Base-by-base conservation (phyloP, 1,140 invertebrate genomes). In the Drosophila setifemur region DNA sequence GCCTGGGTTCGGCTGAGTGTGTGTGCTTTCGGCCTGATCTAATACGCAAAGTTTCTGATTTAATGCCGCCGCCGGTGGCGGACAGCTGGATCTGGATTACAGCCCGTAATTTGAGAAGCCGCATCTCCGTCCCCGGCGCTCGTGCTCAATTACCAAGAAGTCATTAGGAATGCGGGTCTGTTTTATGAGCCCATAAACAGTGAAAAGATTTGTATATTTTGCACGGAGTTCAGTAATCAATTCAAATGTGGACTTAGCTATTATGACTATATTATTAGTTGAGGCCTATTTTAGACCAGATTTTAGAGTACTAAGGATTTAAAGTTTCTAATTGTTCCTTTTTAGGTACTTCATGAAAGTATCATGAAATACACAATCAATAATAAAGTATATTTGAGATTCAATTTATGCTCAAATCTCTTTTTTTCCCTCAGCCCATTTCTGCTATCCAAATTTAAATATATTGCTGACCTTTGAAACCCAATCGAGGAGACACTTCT, bases 21-120 rank as follows among this genome's bases (percentile, higher is more conserved):
- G 9, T 7, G 19, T 45, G 58, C 11, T 26, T 52, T 43, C 19
- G 18, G 31, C 19, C 50, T 31, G 26, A 54, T 69, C 63, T 47
- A 68, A 69, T 69, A 69, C 63, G 63, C 50, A 68, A 68, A 69
- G 66, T 69, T 64, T 69, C 40, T 69, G 64, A 68, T 69, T 69
- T 69, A 69, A 69, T 69, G 66, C 33, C 42, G 25, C 23, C 33
- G 33, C 31, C 33, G 18, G 5, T 47, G 40, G 55, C 55, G 23
- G 29, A 39, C 55, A 44, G 52, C 54, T 26, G 48, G 31, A 37
- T 37, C 48, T 54, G 14, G 19, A 58, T 58, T 57, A 53, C 31
- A 18, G 44, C 7, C 26, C 57, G 25, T 61, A 43, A 60, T 60
- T 43, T 25, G 37, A 31, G 57, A 43, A 25, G 55, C 53, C 57